A percentile compares a stretch with the other conserved stretches of the same genome.
Evolutionary conservation across 1,140 invertebrate species (phyloP).

Genomic region (Meloidogyne floridensis): DNA sequence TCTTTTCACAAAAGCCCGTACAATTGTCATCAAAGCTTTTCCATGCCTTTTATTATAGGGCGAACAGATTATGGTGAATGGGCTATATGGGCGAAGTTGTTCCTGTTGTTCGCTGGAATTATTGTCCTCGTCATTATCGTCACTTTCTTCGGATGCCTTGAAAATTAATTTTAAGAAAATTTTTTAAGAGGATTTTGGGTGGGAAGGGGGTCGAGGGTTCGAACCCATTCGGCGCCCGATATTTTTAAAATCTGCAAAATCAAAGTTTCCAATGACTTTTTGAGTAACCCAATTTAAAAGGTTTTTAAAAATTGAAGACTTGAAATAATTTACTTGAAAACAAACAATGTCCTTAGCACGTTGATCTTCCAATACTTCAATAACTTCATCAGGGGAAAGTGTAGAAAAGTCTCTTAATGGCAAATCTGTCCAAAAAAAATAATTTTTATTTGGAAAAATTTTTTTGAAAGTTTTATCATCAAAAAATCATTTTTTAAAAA

Average conservation of each 20-base stretch:
- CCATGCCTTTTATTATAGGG: constrained; percentile 17
- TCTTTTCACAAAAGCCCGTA: constrained; percentile 16
- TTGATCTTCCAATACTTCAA: constrained; percentile 19
- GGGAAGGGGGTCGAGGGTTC: constrained; percentile 1
- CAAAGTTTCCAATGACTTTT: too few relatives aligned
- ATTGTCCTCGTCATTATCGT: background rate
- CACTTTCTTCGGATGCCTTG: background rate
- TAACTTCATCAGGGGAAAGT: background rate
- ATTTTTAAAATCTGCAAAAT: too few relatives aligned
- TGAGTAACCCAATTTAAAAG: background rate
- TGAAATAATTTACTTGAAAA: background rate
- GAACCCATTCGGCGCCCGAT: too few relatives aligned
- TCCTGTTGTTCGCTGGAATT: background rate
- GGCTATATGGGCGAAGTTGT: background rate
- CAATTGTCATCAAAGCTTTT: constrained; percentile 17
- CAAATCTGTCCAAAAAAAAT: constrained; percentile 12
- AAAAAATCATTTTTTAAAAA: background rate
- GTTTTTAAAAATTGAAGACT: too few relatives aligned
- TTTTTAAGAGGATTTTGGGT: too few relatives aligned
- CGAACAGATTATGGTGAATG: constrained; percentile 16
- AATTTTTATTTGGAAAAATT: background rate
- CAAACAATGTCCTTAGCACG: constrained; percentile 1
- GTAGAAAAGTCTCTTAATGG: background rate
- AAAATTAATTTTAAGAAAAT: background rate
- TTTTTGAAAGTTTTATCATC: background rate